Evolutionary conservation across 2,888 invertebrate genomes (phyloP).

Genomic region (Limnephilus rhombicus): DNA sequence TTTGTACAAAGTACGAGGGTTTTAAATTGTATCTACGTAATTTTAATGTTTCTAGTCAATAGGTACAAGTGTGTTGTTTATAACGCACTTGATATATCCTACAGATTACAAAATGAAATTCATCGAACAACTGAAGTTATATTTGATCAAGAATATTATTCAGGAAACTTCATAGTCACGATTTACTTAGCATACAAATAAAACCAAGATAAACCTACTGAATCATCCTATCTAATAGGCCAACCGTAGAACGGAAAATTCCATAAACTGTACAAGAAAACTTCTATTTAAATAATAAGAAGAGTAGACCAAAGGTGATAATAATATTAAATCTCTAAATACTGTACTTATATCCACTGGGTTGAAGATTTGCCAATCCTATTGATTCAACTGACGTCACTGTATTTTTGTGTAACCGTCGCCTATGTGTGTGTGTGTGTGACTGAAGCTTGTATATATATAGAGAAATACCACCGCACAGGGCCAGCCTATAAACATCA

Average conservation of each 20-base stretch:
- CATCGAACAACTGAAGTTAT: too few relatives aligned
- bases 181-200: too few relatives aligned
- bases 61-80: not conserved
- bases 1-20: too few relatives aligned
- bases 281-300: too few relatives aligned
- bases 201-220: too few relatives aligned
- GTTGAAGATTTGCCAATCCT: slow-evolving; percentile 12
- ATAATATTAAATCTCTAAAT: not conserved
- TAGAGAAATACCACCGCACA: not conserved
- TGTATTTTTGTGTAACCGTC: slow-evolving; percentile 23
- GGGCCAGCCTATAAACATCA: not conserved
- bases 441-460: not conserved
- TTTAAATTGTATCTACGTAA: too few relatives aligned
- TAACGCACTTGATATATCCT: not conserved
- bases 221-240: too few relatives aligned
- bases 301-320: not conserved
- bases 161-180: too few relatives aligned
- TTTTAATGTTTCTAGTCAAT: too few relatives aligned
- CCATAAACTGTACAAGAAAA: too few relatives aligned
- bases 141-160: too few relatives aligned
- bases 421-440: not conserved
- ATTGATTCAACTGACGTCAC: slow-evolving; percentile 24
- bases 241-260: too few relatives aligned
- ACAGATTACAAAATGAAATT: not conserved
- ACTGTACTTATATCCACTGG: not conserved